These are phyloP conservation scores for Proales similis DNA, from an alignment of 1,140 invertebrate species.

Conservation along the genomic window DNA sequence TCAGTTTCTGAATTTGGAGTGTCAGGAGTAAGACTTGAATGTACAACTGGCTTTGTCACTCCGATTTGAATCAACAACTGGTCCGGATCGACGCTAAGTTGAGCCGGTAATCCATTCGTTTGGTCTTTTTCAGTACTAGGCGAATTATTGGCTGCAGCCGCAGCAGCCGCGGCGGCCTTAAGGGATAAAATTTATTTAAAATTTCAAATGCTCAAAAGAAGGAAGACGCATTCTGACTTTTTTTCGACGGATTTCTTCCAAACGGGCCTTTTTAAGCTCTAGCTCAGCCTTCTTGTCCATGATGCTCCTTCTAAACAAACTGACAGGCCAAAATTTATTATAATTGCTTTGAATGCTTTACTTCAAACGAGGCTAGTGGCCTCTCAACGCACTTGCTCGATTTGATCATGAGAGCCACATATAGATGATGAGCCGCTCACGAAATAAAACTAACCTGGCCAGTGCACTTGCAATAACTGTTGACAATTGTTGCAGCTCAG, in stretches of 20 bases:
- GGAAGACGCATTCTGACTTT: no score
- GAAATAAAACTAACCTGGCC: no score
- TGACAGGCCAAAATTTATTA: background rate
- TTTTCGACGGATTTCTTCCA: slow-evolving; percentile 29
- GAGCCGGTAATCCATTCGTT: background rate
- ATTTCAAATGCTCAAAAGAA: background rate
- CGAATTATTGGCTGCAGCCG: slow-evolving; percentile 3
- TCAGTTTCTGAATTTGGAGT: background rate
- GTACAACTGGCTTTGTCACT: slow-evolving; percentile 7
- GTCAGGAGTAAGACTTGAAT: background rate
- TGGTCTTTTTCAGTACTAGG: background rate
- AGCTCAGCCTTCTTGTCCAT: slow-evolving; percentile 37
- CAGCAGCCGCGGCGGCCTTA: background rate
- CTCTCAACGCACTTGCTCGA: no score
- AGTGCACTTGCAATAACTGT: no score
- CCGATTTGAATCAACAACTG: slow-evolving; percentile 28
- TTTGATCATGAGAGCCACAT: no score
- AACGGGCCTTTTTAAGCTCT: slow-evolving; percentile 10
- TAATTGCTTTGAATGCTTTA: background rate
- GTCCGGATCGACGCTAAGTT: slow-evolving; percentile 14
- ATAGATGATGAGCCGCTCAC: no score
- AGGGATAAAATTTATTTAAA: background rate
- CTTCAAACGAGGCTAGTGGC: no score
- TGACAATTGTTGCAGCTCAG: no score
- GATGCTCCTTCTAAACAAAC: slow-evolving; percentile 5